phyloP scores from a whole-genome alignment of 2,888 invertebrate genomes.

The Altica lythri region DNA sequence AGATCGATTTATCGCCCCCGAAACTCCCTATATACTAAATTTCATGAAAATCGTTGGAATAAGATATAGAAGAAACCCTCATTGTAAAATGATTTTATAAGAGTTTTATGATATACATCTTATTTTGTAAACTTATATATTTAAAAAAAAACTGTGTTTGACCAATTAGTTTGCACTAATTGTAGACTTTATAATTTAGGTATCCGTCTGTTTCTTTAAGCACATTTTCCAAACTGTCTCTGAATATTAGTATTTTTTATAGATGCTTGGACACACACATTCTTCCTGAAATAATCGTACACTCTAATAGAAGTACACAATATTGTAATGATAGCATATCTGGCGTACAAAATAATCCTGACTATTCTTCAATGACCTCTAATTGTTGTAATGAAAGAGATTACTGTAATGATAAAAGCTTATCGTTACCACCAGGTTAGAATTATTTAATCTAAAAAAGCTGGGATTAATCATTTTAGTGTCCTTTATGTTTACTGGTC shows the following conservation, averaged over 20 bases:
- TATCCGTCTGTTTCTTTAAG: no score
- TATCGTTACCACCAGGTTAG: constrained; percentile 28
- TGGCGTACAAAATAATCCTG: constrained; percentile 39
- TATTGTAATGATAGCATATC: constrained; percentile 47
- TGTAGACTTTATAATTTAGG: constrained; percentile 1
- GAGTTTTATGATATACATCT: no score
- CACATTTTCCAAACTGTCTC: no score
- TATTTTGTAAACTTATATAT: no score
- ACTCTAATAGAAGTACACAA: constrained; percentile 43
- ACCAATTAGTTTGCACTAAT: not conserved
- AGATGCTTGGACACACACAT: constrained; percentile 47
- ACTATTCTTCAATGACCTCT: constrained; percentile 41
- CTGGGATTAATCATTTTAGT: constrained; percentile 25
- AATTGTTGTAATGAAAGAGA: constrained; percentile 70
- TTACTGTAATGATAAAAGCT: constrained; percentile 67
- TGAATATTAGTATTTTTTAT: constrained; percentile 42
- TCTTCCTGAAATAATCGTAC: constrained; percentile 42
- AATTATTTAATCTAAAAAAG: constrained; percentile 16
- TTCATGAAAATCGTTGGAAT: no score
- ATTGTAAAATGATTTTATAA: no score
- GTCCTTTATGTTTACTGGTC: constrained; percentile 7
- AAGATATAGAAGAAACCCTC: no score
- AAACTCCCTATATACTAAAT: no score
- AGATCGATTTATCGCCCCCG: no score
- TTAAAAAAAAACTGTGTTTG: no score